Evolutionary conservation across 2,888 invertebrate genomes (phyloP).

Genomic region (Unio pictorum): DNA sequence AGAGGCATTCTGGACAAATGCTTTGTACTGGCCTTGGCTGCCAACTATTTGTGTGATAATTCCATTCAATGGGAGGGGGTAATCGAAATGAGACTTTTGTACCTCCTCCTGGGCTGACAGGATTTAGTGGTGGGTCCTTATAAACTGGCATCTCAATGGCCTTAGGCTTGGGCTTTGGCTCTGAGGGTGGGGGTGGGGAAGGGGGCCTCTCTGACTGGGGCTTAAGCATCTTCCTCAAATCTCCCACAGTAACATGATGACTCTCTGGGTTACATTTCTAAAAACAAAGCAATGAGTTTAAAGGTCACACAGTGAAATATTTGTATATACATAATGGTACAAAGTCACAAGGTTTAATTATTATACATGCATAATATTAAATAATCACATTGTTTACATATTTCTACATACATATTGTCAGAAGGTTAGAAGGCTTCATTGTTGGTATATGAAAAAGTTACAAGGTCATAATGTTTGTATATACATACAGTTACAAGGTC

Average conservation of each 20-base stretch:
- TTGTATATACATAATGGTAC: not conserved
- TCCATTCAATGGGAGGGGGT: not conserved
- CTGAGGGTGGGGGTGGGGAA: slow-evolving; percentile 23
- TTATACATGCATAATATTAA: no score
- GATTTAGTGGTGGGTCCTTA: slow-evolving; percentile 60
- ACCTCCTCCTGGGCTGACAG: slow-evolving; percentile 67
- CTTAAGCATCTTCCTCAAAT: slow-evolving; percentile 60
- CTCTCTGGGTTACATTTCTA: slow-evolving; percentile 50
- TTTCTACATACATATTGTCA: no score
- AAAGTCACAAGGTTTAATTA: not conserved
- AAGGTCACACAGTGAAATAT: not conserved
- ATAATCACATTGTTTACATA: no score
- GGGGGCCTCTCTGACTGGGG: slow-evolving; percentile 17
- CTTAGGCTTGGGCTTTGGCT: slow-evolving; percentile 37
- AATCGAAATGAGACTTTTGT: slow-evolving; percentile 12
- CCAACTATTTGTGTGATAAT: no score
- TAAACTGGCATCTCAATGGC: slow-evolving; percentile 54
- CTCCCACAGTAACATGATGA: slow-evolving; percentile 63
- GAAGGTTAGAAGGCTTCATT: no score
- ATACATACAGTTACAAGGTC: no score
- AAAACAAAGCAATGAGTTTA: slow-evolving; percentile 2
- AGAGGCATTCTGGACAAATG: no score
- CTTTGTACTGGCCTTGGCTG: no score
- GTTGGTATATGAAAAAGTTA: no score
- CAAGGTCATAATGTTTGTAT: no score